These are phyloP conservation scores for Lasioglossum baleicum DNA, from an alignment of 1,140 invertebrate species.

Conservation along the genomic window DNA sequence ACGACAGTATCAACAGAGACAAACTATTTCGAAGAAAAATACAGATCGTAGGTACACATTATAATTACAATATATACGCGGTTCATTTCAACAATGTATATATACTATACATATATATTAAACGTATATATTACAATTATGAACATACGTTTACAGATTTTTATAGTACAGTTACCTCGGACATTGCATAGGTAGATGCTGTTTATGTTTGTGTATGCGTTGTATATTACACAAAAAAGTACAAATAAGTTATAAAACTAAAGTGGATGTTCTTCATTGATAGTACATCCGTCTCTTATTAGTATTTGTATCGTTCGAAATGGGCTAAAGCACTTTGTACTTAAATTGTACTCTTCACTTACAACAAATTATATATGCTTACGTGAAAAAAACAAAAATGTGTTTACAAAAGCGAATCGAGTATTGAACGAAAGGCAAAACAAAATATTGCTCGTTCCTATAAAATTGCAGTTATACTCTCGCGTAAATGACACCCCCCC, in stretches of 20 bases:
- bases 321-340: conserved; percentile 6
- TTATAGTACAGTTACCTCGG: background rate
- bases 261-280: conserved; percentile 5
- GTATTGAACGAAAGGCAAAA: background rate
- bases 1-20: conserved; percentile 62
- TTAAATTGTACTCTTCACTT: background rate
- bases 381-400: background rate
- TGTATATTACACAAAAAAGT: conserved; percentile 17
- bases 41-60: conserved; percentile 66
- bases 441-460: background rate
- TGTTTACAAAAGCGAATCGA: background rate
- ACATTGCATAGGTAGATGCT: background rate
- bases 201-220: conserved; percentile 18
- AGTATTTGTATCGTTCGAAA: background rate
- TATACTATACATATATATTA: conserved; percentile 9
- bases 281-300: background rate
- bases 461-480: conserved; percentile 6
- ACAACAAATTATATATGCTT: conserved; percentile 9
- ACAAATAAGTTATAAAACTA: conserved; percentile 3
- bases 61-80: conserved; percentile 33
- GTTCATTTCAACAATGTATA: conserved; percentile 16
- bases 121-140: conserved; percentile 5
- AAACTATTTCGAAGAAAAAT: conserved; percentile 75
- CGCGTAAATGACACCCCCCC: background rate
- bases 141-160: conserved; percentile 3